These are phyloP conservation scores for Calcarius lapponicus DNA, from an alignment of 2,797 vertebrate genomes.

Conservation along the genomic window DNA sequence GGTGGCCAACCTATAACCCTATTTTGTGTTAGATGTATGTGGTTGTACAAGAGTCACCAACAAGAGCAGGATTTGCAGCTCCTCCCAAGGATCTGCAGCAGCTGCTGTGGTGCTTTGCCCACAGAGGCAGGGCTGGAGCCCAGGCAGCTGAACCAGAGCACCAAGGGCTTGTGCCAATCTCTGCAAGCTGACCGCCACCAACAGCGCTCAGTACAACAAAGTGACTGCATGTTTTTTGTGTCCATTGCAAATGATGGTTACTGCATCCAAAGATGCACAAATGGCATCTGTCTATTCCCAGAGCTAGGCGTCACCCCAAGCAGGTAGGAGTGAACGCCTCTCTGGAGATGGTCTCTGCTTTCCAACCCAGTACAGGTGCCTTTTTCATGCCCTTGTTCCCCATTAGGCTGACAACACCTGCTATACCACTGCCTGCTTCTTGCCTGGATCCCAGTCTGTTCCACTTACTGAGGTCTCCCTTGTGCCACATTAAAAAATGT, in stretches of 20 bases:
- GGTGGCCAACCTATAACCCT: not conserved
- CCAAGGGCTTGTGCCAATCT: not conserved
- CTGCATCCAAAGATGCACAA: not conserved
- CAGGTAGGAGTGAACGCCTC: not conserved
- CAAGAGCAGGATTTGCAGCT: not conserved
- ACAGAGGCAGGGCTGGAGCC: not conserved
- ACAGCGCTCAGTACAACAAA: not conserved
- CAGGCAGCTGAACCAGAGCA: not conserved
- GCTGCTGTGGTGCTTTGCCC: not conserved
- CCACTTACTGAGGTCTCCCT: not conserved
- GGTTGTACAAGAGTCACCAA: not conserved
- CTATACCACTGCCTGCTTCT: not conserved
- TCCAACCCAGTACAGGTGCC: not conserved
- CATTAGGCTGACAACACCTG: not conserved
- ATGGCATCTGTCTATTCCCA: not conserved
- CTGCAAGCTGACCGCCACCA: fast-evolving
- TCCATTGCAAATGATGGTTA: not conserved
- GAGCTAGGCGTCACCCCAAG: not conserved
- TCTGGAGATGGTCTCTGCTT: not conserved
- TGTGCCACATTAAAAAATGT: not conserved
- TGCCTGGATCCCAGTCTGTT: not conserved
- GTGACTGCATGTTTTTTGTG: not conserved
- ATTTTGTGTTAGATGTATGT: not conserved
- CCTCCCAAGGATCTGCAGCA: not conserved
- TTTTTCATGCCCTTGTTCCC: not conserved